These are phyloP conservation scores for Temnothorax longispinosus DNA, from an alignment of 1,140 invertebrate species.

Conservation along the genomic window DNA sequence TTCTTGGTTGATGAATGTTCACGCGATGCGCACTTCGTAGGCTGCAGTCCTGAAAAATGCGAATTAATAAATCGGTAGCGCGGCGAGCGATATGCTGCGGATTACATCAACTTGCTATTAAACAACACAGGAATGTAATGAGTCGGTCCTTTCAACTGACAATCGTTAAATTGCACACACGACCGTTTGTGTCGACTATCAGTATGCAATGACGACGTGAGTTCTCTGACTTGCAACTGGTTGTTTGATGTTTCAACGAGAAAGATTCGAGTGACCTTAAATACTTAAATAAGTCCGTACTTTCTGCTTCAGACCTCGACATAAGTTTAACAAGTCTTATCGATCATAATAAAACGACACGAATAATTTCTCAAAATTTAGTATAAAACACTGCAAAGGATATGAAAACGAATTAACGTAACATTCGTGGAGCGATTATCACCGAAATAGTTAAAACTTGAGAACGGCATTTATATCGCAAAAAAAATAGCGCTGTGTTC, in stretches of 20 bases:
- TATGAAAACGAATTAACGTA: not conserved
- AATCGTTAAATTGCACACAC: slow-evolving; percentile 35
- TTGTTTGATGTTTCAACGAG: slow-evolving; percentile 5
- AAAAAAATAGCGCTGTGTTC: not conserved
- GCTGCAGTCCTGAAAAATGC: slow-evolving; percentile 49
- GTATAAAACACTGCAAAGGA: not conserved
- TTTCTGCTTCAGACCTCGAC: not conserved
- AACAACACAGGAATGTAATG: slow-evolving; percentile 51
- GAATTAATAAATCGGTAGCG: slow-evolving; percentile 65
- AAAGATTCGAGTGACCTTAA: not conserved
- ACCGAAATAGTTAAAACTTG: not conserved
- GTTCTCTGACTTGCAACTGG: not conserved
- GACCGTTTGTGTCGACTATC: slow-evolving; percentile 25
- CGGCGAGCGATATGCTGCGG: slow-evolving; percentile 21
- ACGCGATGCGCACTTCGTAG: not conserved
- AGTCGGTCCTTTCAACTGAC: slow-evolving; percentile 3
- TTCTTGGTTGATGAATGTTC: slow-evolving; percentile 33
- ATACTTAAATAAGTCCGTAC: not conserved
- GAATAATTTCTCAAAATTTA: not conserved
- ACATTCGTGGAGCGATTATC: not conserved
- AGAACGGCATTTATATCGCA: not conserved
- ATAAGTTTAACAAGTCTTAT: not conserved
- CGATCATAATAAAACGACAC: not conserved
- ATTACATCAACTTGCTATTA: slow-evolving; percentile 54
- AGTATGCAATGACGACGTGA: not conserved